Evolutionary conservation across 2,888 invertebrate genomes (phyloP), one percentile per base, ranked within the genome.

Genomic region (Noctua comes): DNA sequence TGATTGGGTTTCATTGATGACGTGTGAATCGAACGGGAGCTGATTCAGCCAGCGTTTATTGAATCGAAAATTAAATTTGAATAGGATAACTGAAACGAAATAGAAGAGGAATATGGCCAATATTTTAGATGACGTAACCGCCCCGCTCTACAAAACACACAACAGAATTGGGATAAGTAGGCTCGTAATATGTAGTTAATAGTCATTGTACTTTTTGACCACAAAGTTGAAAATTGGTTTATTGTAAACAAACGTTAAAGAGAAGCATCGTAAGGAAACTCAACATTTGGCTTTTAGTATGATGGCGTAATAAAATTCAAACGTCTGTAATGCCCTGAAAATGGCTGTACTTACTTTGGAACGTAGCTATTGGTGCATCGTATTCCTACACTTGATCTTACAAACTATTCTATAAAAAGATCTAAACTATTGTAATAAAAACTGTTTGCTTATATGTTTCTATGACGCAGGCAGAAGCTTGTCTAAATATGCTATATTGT

Each of bases 1-100:
- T 89, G 83, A 88, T 88, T 88, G 76, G 76, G 78, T 85, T 88
- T 82, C 79, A 83, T 80, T 80, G 79, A 85, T 76, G 83, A 84
- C 82, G 80, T 82, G 74, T 80, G 73, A 79, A 86, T 81, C 77
- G 66, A 86, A 74, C 73, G 75, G 69, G 68, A 77, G 71, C 79
- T 77, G 79, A 85, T 81, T 81, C 36, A 77, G 84, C 68, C 68
- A 40, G 68, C 36, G 36, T 82, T 76, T 77, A 77, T 76, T 79
- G 40, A 85, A 80, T 65, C 10, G 16, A 76, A 62, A 68, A 76
- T 79, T 82, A 16, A 59, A 54, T 51, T 46, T 7, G 2, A 65
- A 31, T n/a, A 54, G 27, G 11, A 82, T 72, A 46, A 64, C 51
- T 71, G 18, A 40, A 16, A 13, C 6, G 5, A 10, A 31, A 43